Evolutionary conservation across 2,888 invertebrate genomes (phyloP).

Genomic region (Quadroppia sp.): DNA sequence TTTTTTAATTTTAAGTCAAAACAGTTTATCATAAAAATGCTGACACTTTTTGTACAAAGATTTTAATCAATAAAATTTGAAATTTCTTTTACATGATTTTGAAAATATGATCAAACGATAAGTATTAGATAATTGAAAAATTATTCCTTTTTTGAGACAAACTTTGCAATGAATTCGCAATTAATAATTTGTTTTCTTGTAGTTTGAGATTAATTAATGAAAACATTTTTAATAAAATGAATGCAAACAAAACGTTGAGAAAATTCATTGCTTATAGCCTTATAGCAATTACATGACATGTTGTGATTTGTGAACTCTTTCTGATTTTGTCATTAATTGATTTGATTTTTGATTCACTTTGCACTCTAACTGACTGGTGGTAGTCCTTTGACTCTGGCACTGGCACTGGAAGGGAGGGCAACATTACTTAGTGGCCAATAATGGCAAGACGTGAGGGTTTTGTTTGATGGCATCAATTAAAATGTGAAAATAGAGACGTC

Average conservation of each 20-base stretch:
- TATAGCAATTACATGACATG: no score
- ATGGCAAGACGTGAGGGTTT: constrained; percentile 10
- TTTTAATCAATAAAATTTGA: constrained; percentile 7
- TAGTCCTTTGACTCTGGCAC: no score
- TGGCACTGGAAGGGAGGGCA: no score
- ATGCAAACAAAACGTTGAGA: no score
- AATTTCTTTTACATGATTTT: background rate
- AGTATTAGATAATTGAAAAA: constrained; percentile 1
- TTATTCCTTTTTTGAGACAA: background rate
- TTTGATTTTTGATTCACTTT: background rate
- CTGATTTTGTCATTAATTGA: constrained; percentile 9
- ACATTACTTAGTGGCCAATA: constrained; percentile 7
- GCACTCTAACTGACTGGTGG: background rate
- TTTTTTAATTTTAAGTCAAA: background rate
- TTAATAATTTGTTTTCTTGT: background rate
- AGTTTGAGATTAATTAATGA: background rate
- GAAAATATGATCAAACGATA: constrained; percentile 5
- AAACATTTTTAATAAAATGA: background rate
- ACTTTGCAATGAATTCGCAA: background rate
- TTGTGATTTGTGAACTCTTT: constrained; percentile 1
- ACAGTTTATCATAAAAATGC: background rate
- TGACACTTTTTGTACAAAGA: no score
- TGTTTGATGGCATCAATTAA: constrained; percentile 6
- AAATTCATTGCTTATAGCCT: no score
- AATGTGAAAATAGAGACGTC: constrained; percentile 14